These are phyloP conservation scores for Chiridota heheva DNA, from an alignment of 35 echinoderm and acorn worm genomes.

Conservation along the genomic window DNA sequence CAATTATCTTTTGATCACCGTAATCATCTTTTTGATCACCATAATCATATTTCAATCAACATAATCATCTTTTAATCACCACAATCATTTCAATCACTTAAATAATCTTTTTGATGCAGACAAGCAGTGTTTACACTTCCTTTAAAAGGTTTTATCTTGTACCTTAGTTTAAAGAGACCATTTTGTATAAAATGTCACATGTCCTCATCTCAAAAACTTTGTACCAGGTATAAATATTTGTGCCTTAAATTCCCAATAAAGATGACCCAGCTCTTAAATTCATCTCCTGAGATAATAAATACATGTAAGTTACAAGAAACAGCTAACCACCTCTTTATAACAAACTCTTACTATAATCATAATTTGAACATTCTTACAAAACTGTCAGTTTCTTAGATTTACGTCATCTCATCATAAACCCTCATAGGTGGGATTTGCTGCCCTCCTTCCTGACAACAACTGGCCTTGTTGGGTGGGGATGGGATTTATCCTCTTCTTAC, in stretches of 20 bases:
- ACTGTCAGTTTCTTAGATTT: background rate
- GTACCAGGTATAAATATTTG: too few species aligned
- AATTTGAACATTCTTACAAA: background rate
- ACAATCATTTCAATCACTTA: too few species aligned
- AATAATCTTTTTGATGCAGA: too few species aligned
- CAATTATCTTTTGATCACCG: too few species aligned
- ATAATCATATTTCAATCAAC: too few species aligned
- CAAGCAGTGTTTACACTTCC: too few species aligned
- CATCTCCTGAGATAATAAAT: background rate
- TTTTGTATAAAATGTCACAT: too few species aligned
- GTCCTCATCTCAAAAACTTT: too few species aligned
- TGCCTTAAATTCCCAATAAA: background rate
- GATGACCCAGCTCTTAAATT: background rate
- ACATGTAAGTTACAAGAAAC: background rate
- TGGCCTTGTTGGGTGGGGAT: slow-evolving; percentile 20
- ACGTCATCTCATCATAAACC: slow-evolving; percentile 16
- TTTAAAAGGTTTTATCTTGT: too few species aligned
- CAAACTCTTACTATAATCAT: background rate
- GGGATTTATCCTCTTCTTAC: background rate
- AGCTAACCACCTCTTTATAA: background rate
- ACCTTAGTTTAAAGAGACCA: too few species aligned
- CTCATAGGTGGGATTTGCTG: slow-evolving; percentile 46
- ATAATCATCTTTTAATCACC: too few species aligned
- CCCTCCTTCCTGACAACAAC: slow-evolving; percentile 9
- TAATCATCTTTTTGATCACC: too few species aligned